These are phyloP conservation scores for Phylloscopus collybita DNA, from an alignment of 2,797 vertebrate species.

Conservation along the genomic window DNA sequence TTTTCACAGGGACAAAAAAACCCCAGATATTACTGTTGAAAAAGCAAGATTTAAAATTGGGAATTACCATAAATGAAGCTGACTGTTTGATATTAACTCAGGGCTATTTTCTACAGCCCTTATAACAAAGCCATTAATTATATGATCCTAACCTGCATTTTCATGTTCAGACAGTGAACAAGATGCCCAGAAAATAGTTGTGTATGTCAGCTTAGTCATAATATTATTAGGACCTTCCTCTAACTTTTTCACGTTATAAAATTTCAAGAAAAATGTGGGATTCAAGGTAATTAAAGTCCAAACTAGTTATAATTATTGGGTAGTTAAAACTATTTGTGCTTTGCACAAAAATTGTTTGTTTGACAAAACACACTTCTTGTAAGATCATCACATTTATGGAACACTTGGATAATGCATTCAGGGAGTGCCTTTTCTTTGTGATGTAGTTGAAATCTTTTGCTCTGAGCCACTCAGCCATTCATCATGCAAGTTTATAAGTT, in stretches of 20 bases:
- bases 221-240: background rate
- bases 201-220: background rate
- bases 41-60: background rate
- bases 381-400: background rate
- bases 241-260: background rate
- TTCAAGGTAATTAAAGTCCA: rapidly evolving
- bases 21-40: background rate
- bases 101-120: background rate
- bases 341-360: background rate
- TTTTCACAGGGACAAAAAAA: background rate
- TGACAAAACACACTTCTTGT: background rate
- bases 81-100: background rate
- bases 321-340: background rate
- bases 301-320: background rate
- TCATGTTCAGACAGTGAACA: background rate
- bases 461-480: background rate
- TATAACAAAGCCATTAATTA: background rate
- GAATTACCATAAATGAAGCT: background rate
- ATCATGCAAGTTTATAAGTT: conserved; percentile 29
- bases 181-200: background rate
- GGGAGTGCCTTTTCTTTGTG: background rate
- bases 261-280: background rate
- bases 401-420: conserved; percentile 6
- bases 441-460: background rate
- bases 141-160: background rate